A percentile compares a stretch with the other conserved stretches of the same genome.
These are phyloP conservation scores for Nyctalus aviator DNA, from an alignment of 2,797 vertebrate species.

Conservation along the genomic window DNA sequence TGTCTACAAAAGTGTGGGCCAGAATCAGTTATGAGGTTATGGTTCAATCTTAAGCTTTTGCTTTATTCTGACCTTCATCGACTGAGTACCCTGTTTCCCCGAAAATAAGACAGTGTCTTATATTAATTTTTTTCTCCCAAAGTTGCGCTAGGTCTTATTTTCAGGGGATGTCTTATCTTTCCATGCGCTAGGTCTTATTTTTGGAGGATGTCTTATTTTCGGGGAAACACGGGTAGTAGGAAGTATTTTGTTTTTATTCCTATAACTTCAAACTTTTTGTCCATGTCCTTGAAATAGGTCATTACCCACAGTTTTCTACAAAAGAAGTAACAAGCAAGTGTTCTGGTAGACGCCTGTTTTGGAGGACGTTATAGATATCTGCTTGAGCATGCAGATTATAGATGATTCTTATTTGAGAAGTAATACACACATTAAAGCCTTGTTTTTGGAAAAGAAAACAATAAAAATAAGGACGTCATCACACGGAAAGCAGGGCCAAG, in stretches of 20 bases:
- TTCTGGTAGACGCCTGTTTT: neutral
- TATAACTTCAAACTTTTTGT: neutral
- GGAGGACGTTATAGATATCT: neutral
- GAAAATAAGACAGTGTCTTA: too few species aligned
- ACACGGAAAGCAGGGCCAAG: neutral
- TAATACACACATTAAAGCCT: neutral
- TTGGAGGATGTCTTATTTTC: too few species aligned
- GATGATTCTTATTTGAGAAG: neutral
- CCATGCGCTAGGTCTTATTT: too few species aligned
- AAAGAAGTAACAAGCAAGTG: neutral
- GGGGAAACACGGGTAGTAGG: neutral
- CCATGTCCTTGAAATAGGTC: neutral
- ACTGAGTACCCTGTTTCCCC: neutral
- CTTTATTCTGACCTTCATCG: neutral
- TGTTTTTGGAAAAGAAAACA: constrained; percentile 8
- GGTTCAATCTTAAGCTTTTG: neutral
- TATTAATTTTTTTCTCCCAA: too few species aligned
- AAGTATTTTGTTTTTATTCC: neutral
- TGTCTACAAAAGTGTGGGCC: neutral
- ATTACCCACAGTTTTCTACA: neutral
- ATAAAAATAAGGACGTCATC: neutral
- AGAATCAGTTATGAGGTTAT: neutral
- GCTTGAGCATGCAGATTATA: neutral
- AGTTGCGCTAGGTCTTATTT: too few species aligned
- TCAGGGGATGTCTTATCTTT: too few species aligned